Base-by-base conservation (phyloP, 2,888 invertebrate species). In the Temnothorax rugatulus region DNA sequence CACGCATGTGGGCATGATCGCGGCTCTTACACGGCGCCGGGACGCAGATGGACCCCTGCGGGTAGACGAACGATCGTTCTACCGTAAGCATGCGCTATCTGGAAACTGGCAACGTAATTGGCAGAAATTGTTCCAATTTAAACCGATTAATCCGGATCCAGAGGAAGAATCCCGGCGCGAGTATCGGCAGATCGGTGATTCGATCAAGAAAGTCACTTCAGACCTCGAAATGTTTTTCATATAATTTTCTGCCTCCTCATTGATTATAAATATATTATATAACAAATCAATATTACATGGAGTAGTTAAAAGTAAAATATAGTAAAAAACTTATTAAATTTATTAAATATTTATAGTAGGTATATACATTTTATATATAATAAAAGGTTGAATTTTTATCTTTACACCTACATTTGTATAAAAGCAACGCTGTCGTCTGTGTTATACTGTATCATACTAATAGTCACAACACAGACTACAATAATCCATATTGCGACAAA, bases 31-130 rank as follows among this genome's bases (percentile, higher is more conserved):
- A 74, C 61, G 74, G 63, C 59, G 47, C 29, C 66, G 79, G 68
- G 71, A 68, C 82, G 47, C 90, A 90, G 90, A 90, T 91, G 90
- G 91, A 88, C 85, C 87, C 88, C 90, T 90, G 91, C 90, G 91
- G 91, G 90, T 91, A 90, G 91, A 83, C 87, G 91, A 91, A 88
- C 86, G 87, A 88, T 86, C 84, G 84, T 79, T 87, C 86, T 73
- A 88, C 85, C 66, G 87, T 86, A 82, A 88, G 84, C 85, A 64
- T 69, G 81, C 83, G 88, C 86, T 91, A 91, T 90, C 89, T 90
- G 90, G 86, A 90, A 90, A 91, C 87, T 77, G 88, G 86, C 66
- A 91, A 86, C 79, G 82, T 87, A 90, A 90, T 90, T 91, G 90
- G 86, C 79, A 84, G 75, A 86, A 90, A 90, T 90, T 91, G 88